Percentiles rank a stretch among this genome's conserved stretches.
Conservation (phyloP, 2,113 vertebrate species). For the Ranitomeya imitator region DNA sequence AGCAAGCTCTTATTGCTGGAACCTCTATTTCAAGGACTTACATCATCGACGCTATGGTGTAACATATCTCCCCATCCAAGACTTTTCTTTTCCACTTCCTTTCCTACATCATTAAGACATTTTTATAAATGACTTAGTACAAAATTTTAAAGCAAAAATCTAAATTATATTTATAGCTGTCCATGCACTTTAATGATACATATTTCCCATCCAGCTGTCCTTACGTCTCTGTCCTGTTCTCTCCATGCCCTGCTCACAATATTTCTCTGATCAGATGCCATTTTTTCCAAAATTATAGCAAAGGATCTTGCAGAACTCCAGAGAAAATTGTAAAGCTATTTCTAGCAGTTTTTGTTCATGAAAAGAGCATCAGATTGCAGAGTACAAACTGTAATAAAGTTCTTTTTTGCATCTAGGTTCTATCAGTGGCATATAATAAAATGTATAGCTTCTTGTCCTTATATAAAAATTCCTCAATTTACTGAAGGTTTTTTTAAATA, state of each 20-base stretch:
- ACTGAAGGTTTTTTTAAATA: not conserved
- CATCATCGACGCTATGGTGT: too few relatives aligned
- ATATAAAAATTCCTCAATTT: not conserved
- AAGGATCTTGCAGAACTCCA: not conserved
- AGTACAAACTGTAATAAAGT: not conserved
- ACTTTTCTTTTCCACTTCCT: too few relatives aligned
- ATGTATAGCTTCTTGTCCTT: not conserved
- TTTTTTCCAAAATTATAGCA: not conserved
- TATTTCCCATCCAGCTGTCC: not conserved
- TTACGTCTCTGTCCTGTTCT: not conserved
- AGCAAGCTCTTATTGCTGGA: too few relatives aligned
- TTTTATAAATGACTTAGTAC: not conserved
- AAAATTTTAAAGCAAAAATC: not conserved
- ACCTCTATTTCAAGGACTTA: too few relatives aligned
- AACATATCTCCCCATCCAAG: too few relatives aligned
- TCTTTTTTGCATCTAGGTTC: not conserved
- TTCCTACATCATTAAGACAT: too few relatives aligned
- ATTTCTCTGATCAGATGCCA: not conserved
- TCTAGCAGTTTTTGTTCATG: not conserved
- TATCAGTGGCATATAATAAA: not conserved
- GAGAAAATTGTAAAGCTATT: not conserved
- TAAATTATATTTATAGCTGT: not conserved
- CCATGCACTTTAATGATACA: not conserved
- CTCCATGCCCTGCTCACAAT: not conserved
- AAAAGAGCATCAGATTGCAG: not conserved